Percentiles rank a stretch among this genome's conserved stretches.
phyloP scores from a whole-genome alignment of 1,140 invertebrate genomes.

The Heliconius nattereri region DNA sequence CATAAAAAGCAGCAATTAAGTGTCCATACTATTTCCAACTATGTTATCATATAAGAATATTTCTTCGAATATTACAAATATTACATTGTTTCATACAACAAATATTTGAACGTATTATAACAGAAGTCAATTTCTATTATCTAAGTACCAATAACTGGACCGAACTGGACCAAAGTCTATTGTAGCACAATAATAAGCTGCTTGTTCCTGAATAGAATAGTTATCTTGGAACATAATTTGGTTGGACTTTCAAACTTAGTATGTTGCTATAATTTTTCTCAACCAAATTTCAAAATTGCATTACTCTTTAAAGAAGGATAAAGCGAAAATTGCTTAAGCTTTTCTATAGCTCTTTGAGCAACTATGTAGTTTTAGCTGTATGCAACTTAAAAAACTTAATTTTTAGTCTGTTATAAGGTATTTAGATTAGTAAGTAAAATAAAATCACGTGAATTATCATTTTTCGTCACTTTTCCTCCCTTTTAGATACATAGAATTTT shows the following conservation, averaged over 20 bases:
- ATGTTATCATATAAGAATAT: background rate
- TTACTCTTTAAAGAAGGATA: too few relatives aligned
- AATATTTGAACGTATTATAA: background rate
- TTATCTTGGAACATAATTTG: slow-evolving; percentile 27
- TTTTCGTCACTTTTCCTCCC: too few relatives aligned
- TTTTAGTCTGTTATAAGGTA: too few relatives aligned
- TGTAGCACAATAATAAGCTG: slow-evolving; percentile 29
- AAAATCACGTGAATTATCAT: too few relatives aligned
- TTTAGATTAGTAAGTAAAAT: too few relatives aligned
- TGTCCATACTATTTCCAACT: background rate
- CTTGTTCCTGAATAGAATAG: slow-evolving; percentile 27
- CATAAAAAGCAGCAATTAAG: background rate
- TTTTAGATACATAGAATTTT: too few relatives aligned
- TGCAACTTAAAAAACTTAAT: too few relatives aligned
- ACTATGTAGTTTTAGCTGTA: too few relatives aligned
- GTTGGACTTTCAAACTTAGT: background rate
- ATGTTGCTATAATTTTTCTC: background rate
- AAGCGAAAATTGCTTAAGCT: too few relatives aligned
- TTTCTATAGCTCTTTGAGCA: too few relatives aligned
- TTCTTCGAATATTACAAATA: background rate
- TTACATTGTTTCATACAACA: background rate
- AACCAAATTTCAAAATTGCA: background rate
- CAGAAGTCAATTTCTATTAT: slow-evolving; percentile 11
- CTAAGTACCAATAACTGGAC: slow-evolving; percentile 23
- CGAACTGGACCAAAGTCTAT: slow-evolving; percentile 24